Evolutionary conservation across 1,140 invertebrate genomes (phyloP).

Genomic region (Pectinophora gossypiella): DNA sequence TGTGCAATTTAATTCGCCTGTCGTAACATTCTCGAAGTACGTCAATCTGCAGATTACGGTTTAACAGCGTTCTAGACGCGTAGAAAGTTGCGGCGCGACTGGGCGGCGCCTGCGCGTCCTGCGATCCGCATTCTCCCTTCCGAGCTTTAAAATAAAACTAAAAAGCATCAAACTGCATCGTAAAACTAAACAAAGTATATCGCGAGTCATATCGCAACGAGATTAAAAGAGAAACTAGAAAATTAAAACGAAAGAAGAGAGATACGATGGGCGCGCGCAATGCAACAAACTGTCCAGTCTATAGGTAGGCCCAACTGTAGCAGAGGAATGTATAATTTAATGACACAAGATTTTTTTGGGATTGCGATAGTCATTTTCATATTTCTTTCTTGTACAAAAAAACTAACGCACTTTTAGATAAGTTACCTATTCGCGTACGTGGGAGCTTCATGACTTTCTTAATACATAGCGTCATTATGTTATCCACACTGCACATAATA

Average conservation of each 20-base stretch:
- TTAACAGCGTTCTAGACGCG: conserved; percentile 70
- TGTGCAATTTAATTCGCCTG: conserved; percentile 65
- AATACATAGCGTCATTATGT: no score
- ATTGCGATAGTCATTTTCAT: no score
- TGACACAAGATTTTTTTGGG: no score
- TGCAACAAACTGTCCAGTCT: no score
- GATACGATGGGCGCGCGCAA: not conserved
- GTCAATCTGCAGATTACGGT: conserved; percentile 70
- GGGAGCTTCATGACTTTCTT: no score
- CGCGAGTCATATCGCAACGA: conserved; percentile 13
- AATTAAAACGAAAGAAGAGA: not conserved
- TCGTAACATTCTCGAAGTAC: conserved; percentile 61
- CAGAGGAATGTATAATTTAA: no score
- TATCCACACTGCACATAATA: no score
- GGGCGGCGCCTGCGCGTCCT: conserved; percentile 66
- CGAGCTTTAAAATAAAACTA: conserved; percentile 57
- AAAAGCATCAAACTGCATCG: conserved; percentile 42
- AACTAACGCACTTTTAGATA: no score
- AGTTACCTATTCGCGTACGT: no score
- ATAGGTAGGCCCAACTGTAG: no score
- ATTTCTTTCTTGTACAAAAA: no score
- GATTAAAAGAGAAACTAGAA: conserved; percentile 3
- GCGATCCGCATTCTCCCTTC: conserved; percentile 64
- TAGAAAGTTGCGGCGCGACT: conserved; percentile 73
- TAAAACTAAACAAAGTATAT: conserved; percentile 45